Base-by-base conservation (phyloP, 2,113 vertebrate genomes). In the Cariama cristata region DNA sequence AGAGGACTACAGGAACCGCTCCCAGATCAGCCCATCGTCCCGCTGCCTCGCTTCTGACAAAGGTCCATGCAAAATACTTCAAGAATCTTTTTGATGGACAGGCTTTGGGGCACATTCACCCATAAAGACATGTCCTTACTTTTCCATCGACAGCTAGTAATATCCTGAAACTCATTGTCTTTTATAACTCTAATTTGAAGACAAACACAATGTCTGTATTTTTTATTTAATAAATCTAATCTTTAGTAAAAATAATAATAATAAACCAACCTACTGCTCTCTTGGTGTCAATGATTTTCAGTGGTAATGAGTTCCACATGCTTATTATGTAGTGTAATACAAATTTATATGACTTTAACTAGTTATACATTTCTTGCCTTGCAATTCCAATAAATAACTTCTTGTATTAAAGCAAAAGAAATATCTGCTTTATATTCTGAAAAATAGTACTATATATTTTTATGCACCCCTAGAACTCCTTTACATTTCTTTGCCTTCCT, bases 161-260 rank as follows among this genome's bases (percentile, higher is more conserved):
- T 64, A 86, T 52, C 38, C 62, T 69, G 53, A 93, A 73, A 72
- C 15, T 12, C 0, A 0, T 3, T 76, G n/a, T 38, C 73, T 85
- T 95, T 87, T 38, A 27, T 42, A 84, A 85, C 22, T 71, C 52
- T 44, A 86, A 82, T 6, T 62, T 76, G 59, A 93, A 92, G 42
- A 88, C 38, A 86, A 90, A 68, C 14, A 68, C 14, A 24, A 71
- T 62, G 14, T 66, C 49, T 79, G 60, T 10, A 68, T 89, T 93
- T 93, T 93, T 79, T 62, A 82, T 76, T 95, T 80, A 85, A 82
- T 86, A 93, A 69, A 88, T 55, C 40, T 83, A 56, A 82, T 63
- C 13, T 73, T 91, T 44, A 66, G 21, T 81, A 86, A 94, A 71
- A 97, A 69, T 33, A 91, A 75, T 42, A 80, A 62, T 21, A 63